Evolutionary conservation across 2,113 vertebrate genomes (phyloP).

Genomic region (Eublepharis macularius): DNA sequence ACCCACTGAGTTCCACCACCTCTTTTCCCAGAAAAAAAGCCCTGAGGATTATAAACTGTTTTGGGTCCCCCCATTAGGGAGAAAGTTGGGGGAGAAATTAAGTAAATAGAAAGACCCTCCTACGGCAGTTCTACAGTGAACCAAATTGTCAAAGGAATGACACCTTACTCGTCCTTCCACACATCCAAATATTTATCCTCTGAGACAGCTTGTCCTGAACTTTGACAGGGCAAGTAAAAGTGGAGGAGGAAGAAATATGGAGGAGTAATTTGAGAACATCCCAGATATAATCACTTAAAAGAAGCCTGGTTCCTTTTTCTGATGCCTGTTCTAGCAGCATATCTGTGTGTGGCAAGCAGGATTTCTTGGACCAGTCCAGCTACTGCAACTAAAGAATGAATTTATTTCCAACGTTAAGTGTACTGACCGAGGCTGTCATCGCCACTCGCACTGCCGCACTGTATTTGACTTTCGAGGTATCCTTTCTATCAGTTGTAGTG

Average conservation of each 20-base stretch:
- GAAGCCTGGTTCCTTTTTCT: not conserved
- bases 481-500: not conserved
- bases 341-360: conserved; percentile 27
- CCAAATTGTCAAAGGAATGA: not conserved
- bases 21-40: too few relatives aligned
- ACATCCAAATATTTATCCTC: not conserved
- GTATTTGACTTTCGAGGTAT: not conserved
- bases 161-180: not conserved
- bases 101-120: too few relatives aligned
- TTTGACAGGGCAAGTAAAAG: not conserved
- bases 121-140: not conserved
- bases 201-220: not conserved
- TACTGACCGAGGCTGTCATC: conserved; percentile 40
- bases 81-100: too few relatives aligned
- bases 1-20: too few relatives aligned
- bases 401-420: conserved; percentile 53
- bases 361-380: conserved; percentile 43
- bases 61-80: too few relatives aligned
- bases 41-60: too few relatives aligned
- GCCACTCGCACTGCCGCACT: conserved; percentile 5
- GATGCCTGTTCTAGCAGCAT: conserved; percentile 10
- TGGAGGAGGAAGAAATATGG: not conserved
- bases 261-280: not conserved
- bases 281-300: conserved; percentile 14
- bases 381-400: conserved; percentile 41